Percentiles rank a stretch among this genome's conserved stretches.
Evolutionary conservation across 2,888 invertebrate species (phyloP).

Genomic region (Brachyopa scutellaris): DNA sequence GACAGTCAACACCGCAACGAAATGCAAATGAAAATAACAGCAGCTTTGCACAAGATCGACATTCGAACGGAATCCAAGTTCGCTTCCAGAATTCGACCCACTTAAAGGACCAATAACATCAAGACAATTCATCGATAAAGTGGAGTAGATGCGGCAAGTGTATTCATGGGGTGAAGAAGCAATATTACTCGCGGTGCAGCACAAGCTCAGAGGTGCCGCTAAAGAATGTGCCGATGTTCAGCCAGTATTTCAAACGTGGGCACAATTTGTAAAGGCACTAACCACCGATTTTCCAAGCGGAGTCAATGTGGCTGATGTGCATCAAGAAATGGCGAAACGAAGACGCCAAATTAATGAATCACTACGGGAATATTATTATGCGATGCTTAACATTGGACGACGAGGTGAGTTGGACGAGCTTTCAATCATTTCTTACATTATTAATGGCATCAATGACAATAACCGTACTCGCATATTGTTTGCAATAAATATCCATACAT

Average conservation of each 20-base stretch:
- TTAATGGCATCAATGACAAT: conserved; percentile 47
- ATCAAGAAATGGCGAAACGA: conserved; percentile 38
- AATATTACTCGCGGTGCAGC: conserved; percentile 13
- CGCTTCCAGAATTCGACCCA: conserved; percentile 4
- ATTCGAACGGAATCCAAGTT: too few species aligned
- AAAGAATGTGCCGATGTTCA: neutral
- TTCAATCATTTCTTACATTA: conserved; percentile 58
- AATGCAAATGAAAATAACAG: too few species aligned
- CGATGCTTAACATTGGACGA: conserved; percentile 51
- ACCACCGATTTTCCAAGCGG: conserved; percentile 36
- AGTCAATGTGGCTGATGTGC: conserved; percentile 30
- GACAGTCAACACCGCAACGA: too few species aligned
- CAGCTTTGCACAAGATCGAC: too few species aligned
- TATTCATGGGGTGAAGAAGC: conserved; percentile 76
- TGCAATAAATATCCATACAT: conserved; percentile 20
- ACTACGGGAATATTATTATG: conserved; percentile 53
- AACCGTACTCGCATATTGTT: conserved; percentile 24
- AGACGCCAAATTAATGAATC: conserved; percentile 35
- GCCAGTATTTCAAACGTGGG: conserved; percentile 10
- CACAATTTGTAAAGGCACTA: neutral
- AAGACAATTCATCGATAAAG: conserved; percentile 2
- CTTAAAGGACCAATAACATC: neutral
- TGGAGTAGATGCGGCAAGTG: neutral
- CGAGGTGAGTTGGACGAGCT: conserved; percentile 44
- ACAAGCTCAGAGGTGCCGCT: conserved; percentile 67